phyloP scores from a whole-genome alignment of 2,888 invertebrate species.

The Blera fallax region DNA sequence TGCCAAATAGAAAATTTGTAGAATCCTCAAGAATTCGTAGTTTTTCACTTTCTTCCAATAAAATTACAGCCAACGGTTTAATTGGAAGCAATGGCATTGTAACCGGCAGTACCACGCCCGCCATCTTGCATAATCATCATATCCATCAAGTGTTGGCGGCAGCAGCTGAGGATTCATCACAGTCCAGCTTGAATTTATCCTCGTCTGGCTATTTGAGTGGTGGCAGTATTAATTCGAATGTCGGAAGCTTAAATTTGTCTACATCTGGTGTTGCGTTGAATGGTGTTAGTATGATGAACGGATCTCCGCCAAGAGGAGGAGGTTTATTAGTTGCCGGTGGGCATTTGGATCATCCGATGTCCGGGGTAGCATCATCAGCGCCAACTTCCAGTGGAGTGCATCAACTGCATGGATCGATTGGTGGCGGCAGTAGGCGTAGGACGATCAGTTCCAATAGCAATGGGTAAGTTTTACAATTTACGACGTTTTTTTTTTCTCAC shows the following conservation, averaged over 20 bases:
- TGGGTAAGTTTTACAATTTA: slow-evolving; percentile 77
- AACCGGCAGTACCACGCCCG: slow-evolving; percentile 60
- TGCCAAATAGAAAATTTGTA: slow-evolving; percentile 78
- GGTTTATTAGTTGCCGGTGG: slow-evolving; percentile 62
- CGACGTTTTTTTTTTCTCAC: neutral
- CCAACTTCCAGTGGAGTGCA: slow-evolving; percentile 64
- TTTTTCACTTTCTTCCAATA: slow-evolving; percentile 81
- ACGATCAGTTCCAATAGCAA: slow-evolving; percentile 82
- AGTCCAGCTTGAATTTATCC: slow-evolving; percentile 76
- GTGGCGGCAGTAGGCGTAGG: slow-evolving; percentile 77
- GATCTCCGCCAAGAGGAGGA: slow-evolving; percentile 70
- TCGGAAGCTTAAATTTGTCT: slow-evolving; percentile 70
- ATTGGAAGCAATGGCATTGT: slow-evolving; percentile 62
- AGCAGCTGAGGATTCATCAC: slow-evolving; percentile 75
- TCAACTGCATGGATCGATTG: slow-evolving; percentile 67
- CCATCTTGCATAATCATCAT: slow-evolving; percentile 70
- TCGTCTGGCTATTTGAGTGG: slow-evolving; percentile 76
- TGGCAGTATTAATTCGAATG: slow-evolving; percentile 75
- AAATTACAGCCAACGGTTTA: slow-evolving; percentile 79
- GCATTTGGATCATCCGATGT: slow-evolving; percentile 63
- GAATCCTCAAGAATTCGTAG: slow-evolving; percentile 80
- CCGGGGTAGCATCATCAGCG: slow-evolving; percentile 62
- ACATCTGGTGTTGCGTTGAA: slow-evolving; percentile 44
- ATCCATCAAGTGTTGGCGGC: slow-evolving; percentile 67
- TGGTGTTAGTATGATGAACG: slow-evolving; percentile 63